Evolutionary conservation across 2,888 invertebrate species (phyloP), one percentile per base, ranked within the genome.

Genomic region (Erebia palarica): DNA sequence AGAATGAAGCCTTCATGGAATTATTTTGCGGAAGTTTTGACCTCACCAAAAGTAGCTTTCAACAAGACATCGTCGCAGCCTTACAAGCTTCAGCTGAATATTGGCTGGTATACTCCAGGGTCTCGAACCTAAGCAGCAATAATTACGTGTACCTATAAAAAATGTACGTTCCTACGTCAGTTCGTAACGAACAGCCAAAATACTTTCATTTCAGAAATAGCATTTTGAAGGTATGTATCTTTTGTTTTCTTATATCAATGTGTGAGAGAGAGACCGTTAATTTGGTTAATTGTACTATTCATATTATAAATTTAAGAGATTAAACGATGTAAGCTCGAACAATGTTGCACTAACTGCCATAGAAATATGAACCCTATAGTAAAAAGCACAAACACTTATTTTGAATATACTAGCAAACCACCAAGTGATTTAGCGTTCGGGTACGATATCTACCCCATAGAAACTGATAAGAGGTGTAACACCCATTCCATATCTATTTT

Each of bases 211-310:
- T 53, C 53, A 16, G 9, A 16, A 53, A 18, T 27, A 36, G 36
- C 36, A 36, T 36, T 36, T 1, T 0, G 7, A 36, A 36, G 36
- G 1, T 55, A 8, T 42, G 4, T 3, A 60, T 60, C 60, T 60
- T 11, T 60, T 4, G 10, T 13, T 63, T 21, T 44, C 55, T 16
- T 21, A 21, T 63, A 49, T 63, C 63, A 63, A 21, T 49, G 57
- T 53, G 60, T 75, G 7, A 21, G 16, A 18, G 81, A 83, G 81
- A 78, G 81, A 71, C 77, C 84, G 85, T 88, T 88, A 87, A 74
- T 74, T 68, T 72, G 42, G 69, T 84, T 89, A 89, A 90, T 85
- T 86, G 87, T 87, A 85, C 86, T 86, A 82, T 85, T 85, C 85
- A 85, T 85, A 85, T 84, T 84, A 86, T 87, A 88, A 75, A 74